These are phyloP conservation scores for Lottia gigantea DNA, from an alignment of 2,888 invertebrate genomes.

Conservation along the genomic window DNA sequence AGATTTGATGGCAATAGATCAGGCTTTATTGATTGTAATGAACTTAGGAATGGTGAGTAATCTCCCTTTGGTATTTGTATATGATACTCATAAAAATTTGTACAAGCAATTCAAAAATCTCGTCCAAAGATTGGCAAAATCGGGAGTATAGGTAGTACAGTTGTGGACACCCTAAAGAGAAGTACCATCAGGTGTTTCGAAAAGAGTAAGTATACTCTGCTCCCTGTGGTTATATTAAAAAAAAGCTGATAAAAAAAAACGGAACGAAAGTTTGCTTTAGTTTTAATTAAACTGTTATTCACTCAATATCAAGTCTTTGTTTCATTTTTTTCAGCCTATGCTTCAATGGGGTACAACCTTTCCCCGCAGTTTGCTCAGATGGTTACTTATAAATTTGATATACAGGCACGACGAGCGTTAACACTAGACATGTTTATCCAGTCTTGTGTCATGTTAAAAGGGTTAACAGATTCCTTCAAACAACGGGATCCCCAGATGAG, in stretches of 20 bases:
- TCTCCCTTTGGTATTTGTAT: background rate
- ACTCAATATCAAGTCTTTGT: no score
- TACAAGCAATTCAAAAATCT: no score
- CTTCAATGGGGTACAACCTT: conserved; percentile 90
- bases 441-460: conserved; percentile 86
- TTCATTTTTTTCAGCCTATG: conserved; percentile 75
- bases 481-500: conserved; percentile 82
- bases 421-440: conserved; percentile 91
- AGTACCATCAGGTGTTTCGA: no score
- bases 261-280: no score
- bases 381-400: conserved; percentile 78
- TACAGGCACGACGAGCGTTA: conserved; percentile 74
- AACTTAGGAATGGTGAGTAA: conserved; percentile 78
- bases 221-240: no score
- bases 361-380: conserved; percentile 82
- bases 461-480: conserved; percentile 81
- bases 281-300: no score
- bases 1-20: conserved; percentile 87
- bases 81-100: no score
- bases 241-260: no score
- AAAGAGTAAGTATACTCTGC: no score
- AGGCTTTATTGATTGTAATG: conserved; percentile 84
- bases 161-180: no score
- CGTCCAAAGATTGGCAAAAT: no score
- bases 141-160: no score